Evolutionary conservation across 2,888 invertebrate genomes (phyloP), one percentile per base, ranked within the genome.

Genomic region (Drosophila peninsularis): DNA sequence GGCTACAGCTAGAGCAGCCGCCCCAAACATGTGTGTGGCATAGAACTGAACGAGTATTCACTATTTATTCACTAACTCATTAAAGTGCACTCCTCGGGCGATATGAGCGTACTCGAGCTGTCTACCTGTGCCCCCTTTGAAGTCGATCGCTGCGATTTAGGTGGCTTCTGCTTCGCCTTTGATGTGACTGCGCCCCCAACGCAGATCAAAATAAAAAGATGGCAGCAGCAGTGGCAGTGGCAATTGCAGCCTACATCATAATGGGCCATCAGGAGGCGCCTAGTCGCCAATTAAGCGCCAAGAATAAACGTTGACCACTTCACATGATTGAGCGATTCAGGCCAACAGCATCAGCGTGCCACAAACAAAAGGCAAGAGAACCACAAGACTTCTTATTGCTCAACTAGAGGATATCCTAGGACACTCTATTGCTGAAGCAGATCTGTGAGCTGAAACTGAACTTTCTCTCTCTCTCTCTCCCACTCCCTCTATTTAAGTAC

Each of bases 271-370:
- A 72, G 64, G 49, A 82, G 87, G 82, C 88, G 87, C 82, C 86
- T 83, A 55, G 66, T 81, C 55, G 71, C 79, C 87, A 82, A 82
- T 82, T 82, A 86, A 71, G 60, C 37, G 58, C 71, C 55, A 71
- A 78, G 78, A 75, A 78, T 78, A 75, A 67, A 64, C 55, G 69
- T 80, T 83, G 84, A 85, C 85, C 88, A 83, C 86, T 85, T 82
- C 78, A 86, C 80, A 80, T 88, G 88, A 84, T 78, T 88, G 88
- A 84, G 72, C 81, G 86, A 84, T 84, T 83, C 52, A 86, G 88
- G 84, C 81, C 88, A 80, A 53, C 73, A 64, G 45, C 67, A 66
- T 30, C 36, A 50, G 30, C 60, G 44, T 41, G 54, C 67, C 62
- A 30, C 11, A 49, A 65, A 14, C 21, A 24, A 36, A 41, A 67